Base-by-base conservation (phyloP, 2,113 vertebrate genomes). In the Diadophis punctatus region DNA sequence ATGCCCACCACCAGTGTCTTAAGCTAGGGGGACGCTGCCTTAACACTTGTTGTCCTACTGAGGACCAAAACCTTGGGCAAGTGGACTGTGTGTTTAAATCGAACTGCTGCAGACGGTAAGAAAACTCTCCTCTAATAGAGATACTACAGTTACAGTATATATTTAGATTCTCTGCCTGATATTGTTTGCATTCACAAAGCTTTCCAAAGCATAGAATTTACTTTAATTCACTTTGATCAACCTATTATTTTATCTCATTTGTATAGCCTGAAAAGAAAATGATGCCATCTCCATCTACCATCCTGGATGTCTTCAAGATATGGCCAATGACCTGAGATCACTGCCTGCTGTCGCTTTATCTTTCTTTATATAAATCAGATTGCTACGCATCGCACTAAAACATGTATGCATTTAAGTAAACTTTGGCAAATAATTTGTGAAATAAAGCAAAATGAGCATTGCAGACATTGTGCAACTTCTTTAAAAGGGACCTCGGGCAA, bases 211-310 rank as follows among this genome's bases (percentile, higher is more conserved):
- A 55, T 53, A 4, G 14, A 53, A 53, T 53, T 53, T 16, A 53
- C 22, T 25, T 58, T 25, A 58, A 58, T 7, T 58, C 22, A 58
- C 56, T 58, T 58, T 25, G 56, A 58, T 58, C 56, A 58, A 58
- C 8, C 23, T 58, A 56, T 56, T 56, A 25, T 8, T 58, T 25
- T 58, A 20, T 58, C 56, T 58, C 56, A 25, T 9, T 58, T 58
- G 22, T 58, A 58, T 63, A 63, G 25, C 3, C 0, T 0, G 0
- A 0, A 0, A 3, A 0, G 27, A 63, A 63, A 63, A 63, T 63
- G 12, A 63, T 63, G 60, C 11, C 60, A 63, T n/a, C 11, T 63
- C 30, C 27, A 63, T 63, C 27, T 2, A n/a, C 11, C 3, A 63
- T 11, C 30, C 3, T 1, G 60, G 4, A n/a, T 2, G 4, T n/a